Conservation (phyloP, 2,113 vertebrate species). For the Anas platyrhynchos region DNA sequence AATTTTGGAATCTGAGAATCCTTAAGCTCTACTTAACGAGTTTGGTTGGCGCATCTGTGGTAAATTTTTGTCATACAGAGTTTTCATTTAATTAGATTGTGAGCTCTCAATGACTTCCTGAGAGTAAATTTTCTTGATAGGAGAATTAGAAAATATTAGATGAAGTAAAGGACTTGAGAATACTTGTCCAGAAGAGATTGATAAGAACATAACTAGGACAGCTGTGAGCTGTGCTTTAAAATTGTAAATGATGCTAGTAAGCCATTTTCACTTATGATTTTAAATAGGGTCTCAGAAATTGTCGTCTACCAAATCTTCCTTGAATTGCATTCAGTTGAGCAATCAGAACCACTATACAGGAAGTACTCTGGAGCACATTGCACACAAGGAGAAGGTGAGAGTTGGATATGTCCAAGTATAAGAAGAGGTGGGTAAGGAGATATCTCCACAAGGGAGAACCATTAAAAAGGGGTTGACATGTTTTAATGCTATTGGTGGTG, state of each 20-base stretch:
- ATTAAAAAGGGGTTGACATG: not conserved
- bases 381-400: not conserved
- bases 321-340: constrained; percentile 28
- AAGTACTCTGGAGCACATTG: not conserved
- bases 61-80: not conserved
- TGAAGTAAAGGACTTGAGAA: constrained; percentile 60
- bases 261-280: constrained; percentile 60
- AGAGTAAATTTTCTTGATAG: constrained; percentile 67
- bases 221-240: constrained; percentile 57
- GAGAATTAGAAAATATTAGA: constrained; percentile 58
- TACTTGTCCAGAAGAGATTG: constrained; percentile 68
- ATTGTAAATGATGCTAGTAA: constrained; percentile 57
- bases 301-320: constrained; percentile 28
- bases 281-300: constrained; percentile 39
- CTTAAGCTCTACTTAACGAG: constrained; percentile 7
- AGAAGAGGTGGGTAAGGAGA: not conserved
- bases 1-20: constrained; percentile 39
- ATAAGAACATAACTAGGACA: constrained; percentile 60
- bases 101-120: constrained; percentile 62
- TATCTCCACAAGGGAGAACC: not conserved
- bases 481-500: not conserved
- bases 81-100: constrained; percentile 65
- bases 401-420: not conserved
- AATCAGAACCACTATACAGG: constrained; percentile 1
- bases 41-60: not conserved